Evolutionary conservation across 2,797 vertebrate genomes (phyloP), one percentile per base, ranked within the genome.

Genomic region (Taenioides sp.): DNA sequence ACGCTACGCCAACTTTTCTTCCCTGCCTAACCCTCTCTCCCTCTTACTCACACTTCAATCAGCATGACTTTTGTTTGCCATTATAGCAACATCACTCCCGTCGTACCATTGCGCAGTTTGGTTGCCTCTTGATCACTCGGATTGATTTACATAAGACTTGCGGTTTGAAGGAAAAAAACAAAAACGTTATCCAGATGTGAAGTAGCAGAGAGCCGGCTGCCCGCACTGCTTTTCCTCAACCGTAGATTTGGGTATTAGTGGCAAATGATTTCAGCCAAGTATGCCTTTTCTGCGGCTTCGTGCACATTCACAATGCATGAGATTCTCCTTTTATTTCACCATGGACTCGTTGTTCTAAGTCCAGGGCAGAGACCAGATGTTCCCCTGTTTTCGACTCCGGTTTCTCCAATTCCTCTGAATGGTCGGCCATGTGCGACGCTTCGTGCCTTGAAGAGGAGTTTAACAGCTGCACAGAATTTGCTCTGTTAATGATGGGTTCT

Each of bases 321-420:
- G 88, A 86, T 88, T 90, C 77, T 62, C 80, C 85, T 88, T 91
- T 91, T 79, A 84, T 87, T 89, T 86, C 80, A 74, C 83, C 85
- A 81, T 77, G 63, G 79, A 80, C 79, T 81, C 67, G 89, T 87
- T 88, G 88, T 88, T 89, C 87, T 85, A 82, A 80, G 87, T 90
- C 88, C 91, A 88, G 91, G 78, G 80, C 79, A 85, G 86, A 89
- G 89, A 91, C 91, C 94, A 95, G 93, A 94, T 94, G 94, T 93
- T 92, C 83, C 81, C 85, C 85, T 87, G 81, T 62, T 62, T 89
- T 90, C 87, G 86, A 77, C 87, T 91, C 84, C 87, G 89, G 86
- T 90, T 90, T 89, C 89, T 80, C 37, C 71, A 80, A 85, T 82
- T 79, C 81, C 84, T 74, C 80, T 80, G 91, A 92, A 82, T 89